Evolutionary conservation across 2,797 vertebrate species (phyloP).

Genomic region (Urocyon cinereoargenteus): DNA sequence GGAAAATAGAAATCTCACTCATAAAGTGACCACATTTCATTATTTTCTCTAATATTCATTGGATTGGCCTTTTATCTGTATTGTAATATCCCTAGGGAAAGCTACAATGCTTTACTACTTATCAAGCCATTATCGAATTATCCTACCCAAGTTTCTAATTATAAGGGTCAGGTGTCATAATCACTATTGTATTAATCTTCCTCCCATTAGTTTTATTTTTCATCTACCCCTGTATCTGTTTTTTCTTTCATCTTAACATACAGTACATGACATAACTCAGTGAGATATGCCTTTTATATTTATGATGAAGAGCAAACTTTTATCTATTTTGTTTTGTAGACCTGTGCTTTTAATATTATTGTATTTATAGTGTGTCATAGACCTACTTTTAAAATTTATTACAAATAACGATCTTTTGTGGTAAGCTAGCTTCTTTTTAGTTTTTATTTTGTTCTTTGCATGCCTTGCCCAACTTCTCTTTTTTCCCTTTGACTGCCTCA

Average conservation of each 20-base stretch:
- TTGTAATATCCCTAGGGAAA: background rate
- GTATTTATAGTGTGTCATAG: background rate
- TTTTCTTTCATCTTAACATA: background rate
- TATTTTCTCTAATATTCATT: background rate
- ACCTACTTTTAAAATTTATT: background rate
- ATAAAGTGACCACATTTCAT: background rate
- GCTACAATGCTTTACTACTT: background rate
- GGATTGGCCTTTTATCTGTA: background rate
- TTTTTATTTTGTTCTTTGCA: background rate
- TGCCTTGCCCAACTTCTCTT: background rate
- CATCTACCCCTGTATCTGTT: background rate
- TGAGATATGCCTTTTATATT: background rate
- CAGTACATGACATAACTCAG: background rate
- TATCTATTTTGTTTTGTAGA: background rate
- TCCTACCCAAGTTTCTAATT: background rate
- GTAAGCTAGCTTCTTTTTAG: background rate
- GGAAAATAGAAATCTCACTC: background rate
- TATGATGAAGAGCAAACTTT: background rate
- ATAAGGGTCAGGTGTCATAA: background rate
- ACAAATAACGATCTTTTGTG: background rate
- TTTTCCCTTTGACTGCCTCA: background rate
- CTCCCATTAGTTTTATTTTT: background rate
- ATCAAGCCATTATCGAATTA: background rate
- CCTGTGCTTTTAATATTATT: background rate
- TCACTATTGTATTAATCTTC: background rate